These are phyloP conservation scores for Flexamia atlantica DNA, from an alignment of 2,888 invertebrate species.

Conservation along the genomic window DNA sequence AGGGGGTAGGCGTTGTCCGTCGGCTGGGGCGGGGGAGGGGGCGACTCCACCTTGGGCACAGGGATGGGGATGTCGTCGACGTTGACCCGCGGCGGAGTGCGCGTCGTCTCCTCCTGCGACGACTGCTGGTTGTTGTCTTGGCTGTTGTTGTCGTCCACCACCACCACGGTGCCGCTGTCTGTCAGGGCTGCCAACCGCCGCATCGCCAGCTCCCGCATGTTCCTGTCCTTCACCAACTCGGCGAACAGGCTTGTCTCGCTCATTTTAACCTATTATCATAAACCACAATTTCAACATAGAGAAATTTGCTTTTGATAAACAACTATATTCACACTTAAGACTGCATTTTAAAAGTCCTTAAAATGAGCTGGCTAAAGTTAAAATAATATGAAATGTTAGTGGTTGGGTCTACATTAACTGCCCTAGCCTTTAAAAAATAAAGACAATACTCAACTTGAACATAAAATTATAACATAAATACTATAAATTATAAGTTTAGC, in stretches of 20 bases:
- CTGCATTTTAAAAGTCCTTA: too few relatives aligned
- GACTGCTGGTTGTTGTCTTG: conserved; percentile 36
- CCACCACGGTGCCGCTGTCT: conserved; percentile 77
- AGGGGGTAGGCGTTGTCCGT: conserved; percentile 47
- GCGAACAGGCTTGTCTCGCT: conserved; percentile 94
- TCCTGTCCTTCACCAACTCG: conserved; percentile 91
- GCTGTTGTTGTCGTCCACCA: conserved; percentile 62
- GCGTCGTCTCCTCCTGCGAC: conserved; percentile 52
- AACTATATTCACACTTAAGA: too few relatives aligned
- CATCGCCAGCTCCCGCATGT: conserved; percentile 87
- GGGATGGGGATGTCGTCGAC: conserved; percentile 62
- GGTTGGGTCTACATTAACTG: too few relatives aligned
- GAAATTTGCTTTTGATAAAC: too few relatives aligned
- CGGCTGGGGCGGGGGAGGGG: conserved; percentile 23
- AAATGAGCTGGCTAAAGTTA: too few relatives aligned
- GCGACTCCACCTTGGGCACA: conserved; percentile 52
- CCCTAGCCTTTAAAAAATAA: too few relatives aligned
- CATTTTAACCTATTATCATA: conserved; percentile 81
- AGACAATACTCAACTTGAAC: too few relatives aligned
- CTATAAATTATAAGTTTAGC: too few relatives aligned
- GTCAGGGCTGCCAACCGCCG: conserved; percentile 81
- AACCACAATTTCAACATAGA: too few relatives aligned
- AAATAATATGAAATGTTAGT: too few relatives aligned
- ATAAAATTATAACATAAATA: too few relatives aligned
- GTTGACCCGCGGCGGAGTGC: conserved; percentile 53